Conservation (phyloP, 2,888 invertebrate genomes). For the Drosophila imparisetae region DNA sequence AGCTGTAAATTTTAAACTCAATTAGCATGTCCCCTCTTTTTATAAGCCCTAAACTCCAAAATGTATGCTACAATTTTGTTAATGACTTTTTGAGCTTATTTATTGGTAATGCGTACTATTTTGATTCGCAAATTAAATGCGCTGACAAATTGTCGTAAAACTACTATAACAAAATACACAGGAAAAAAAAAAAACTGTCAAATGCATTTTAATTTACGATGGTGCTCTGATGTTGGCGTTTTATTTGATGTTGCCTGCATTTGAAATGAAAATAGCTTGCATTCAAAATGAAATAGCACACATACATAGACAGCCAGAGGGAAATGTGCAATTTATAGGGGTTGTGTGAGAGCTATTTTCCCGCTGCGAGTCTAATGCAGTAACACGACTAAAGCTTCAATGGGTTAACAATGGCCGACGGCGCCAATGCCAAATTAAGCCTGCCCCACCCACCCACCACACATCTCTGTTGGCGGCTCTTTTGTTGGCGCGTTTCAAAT, state of each 20-base stretch:
- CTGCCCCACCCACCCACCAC: not conserved
- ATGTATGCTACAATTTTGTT: slow-evolving; percentile 24
- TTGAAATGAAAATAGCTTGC: slow-evolving; percentile 57
- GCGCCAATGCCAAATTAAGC: slow-evolving; percentile 8
- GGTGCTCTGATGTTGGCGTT: slow-evolving; percentile 13
- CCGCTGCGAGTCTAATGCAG: slow-evolving; percentile 24
- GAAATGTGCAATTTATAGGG: slow-evolving; percentile 31
- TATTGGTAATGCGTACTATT: not conserved
- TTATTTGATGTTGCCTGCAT: slow-evolving; percentile 26
- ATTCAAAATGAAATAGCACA: slow-evolving; percentile 59
- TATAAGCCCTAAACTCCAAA: not conserved
- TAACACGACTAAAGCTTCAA: slow-evolving; percentile 33
- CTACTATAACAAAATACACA: slow-evolving; percentile 13
- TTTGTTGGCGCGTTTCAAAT: slow-evolving; percentile 43
- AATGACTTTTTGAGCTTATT: slow-evolving; percentile 12
- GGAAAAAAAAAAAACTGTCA: slow-evolving; percentile 67
- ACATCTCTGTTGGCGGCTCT: not conserved
- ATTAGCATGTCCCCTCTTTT: not conserved
- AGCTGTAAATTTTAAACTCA: not conserved
- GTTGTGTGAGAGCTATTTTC: not conserved
- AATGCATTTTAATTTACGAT: slow-evolving; percentile 69
- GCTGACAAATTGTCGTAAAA: slow-evolving; percentile 57
- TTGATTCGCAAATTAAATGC: slow-evolving; percentile 48
- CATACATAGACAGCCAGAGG: not conserved
- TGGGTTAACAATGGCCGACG: slow-evolving; percentile 29